Base-by-base conservation (phyloP, 2,888 invertebrate genomes). In the Therioaphis trifolii region DNA sequence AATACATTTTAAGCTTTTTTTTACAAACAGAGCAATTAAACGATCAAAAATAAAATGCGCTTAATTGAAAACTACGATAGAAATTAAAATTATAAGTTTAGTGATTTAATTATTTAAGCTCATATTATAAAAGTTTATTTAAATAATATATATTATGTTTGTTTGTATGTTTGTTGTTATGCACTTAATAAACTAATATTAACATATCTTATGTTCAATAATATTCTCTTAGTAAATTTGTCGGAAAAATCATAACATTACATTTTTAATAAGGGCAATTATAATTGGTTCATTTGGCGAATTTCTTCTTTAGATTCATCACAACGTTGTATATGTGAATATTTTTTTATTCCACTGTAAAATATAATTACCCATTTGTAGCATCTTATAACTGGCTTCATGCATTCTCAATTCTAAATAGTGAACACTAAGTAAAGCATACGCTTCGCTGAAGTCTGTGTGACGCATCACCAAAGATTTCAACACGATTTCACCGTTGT, bases 381-480 rank as follows among this genome's bases (percentile, higher is more conserved):
- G 18, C 82, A 74, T 74, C 14, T 27, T 40, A n/a, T 49, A 40
- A 12, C 74, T 72, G 24, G 63, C 40, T n/a, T 24, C n/a, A 14
- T 61, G 24, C 82, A 74, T 66, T 63, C 52, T 40, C 18, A 49
- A 5, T 46, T 3, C 40, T 18, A 35, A 61, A 74, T 82, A 82
- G 63, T 74, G 49, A 66, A 82, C 74, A 52, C 82, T 9, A n/a
- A 82, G 82, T 15, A 82, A 74, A 14, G 61, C 74, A 18, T 82
- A 63, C 52, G 63, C 72, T 66, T 82, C 82, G 52, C 61, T 74
- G 24, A 82, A 66, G 63, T 74, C 63, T 82, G 35, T 52, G 74
- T 63, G 74, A 74, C 49, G 49, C 82, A 66, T 74, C 49, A 74
- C 18, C 61, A 82, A 82, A 29, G 74, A 72, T 49, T 82, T 82